Evolutionary conservation across 2,113 vertebrate genomes (phyloP), one percentile per base, ranked within the genome.

Genomic region (Pachycephala philippinensis): DNA sequence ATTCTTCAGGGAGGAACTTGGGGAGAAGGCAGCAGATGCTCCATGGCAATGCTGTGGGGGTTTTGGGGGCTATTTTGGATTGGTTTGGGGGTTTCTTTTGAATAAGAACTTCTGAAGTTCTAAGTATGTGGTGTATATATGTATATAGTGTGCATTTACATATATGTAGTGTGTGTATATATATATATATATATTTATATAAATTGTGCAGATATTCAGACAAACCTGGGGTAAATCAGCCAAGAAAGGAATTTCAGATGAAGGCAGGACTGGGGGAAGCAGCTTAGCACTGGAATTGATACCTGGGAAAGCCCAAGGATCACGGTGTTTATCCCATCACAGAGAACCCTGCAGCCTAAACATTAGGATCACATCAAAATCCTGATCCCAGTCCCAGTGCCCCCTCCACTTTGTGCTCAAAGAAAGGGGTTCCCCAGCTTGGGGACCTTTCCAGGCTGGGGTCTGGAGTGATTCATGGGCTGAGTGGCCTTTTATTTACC

Each of bases 401-500:
- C 7, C 66, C 39, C 49, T 42, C 4, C 1, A 3, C 53, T n/a
- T 9, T 5, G 30, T 28, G 65, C 49, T 53, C 2, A 0, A 15
- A 47, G 28, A 68, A 33, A 63, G 30, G 17, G n/a, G 53, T 23
- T 89, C 81, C 53, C 39, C 72, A 71, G 24, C 80, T 3, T 0
- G 2, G 42, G 26, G 44, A 66, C 8, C 26, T 40, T 42, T 47
- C 47, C 64, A 42, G 44, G 45, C 42, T 6, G 22, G 61, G 56
- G 17, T 59, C 40, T 52, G 53, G 9, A 59, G 60, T 52, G 63
- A 93, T 90, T 84, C 70, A 78, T 44, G 52, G 8, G 64, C 84
- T 77, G 72, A 5, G 53, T 72, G 40, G 40, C 11, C 33, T 76
- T 91, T 63, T 89, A 93, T 93, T 92, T 94, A 69, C 74, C 72